These are phyloP conservation scores for Drosophila varians DNA, from an alignment of 1,140 invertebrate species.

Conservation along the genomic window DNA sequence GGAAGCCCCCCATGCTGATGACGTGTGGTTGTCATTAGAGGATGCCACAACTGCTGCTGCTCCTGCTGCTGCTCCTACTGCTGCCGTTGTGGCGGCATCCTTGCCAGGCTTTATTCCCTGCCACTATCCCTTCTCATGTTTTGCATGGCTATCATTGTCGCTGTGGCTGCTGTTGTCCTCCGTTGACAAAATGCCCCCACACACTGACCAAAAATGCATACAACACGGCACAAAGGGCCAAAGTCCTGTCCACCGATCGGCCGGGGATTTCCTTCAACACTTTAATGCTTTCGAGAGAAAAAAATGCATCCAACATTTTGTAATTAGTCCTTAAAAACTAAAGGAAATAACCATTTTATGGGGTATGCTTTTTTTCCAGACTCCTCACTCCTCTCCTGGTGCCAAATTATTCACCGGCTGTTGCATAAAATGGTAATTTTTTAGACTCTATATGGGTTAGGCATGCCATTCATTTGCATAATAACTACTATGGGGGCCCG, in stretches of 20 bases:
- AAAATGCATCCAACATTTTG: neutral
- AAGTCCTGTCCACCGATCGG: neutral
- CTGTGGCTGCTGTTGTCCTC: constrained; percentile 24
- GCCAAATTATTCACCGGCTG: constrained; percentile 48
- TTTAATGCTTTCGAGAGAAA: neutral
- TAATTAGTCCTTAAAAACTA: neutral
- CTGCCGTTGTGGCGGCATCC: constrained; percentile 47
- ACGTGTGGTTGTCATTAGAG: constrained; percentile 79
- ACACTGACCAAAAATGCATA: constrained; percentile 72
- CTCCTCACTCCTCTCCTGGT: constrained; percentile 1
- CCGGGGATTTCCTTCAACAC: constrained; percentile 29
- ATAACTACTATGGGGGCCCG: constrained; percentile 21
- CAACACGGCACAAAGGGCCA: constrained; percentile 57
- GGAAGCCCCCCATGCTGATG: constrained; percentile 53
- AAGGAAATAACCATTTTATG: neutral
- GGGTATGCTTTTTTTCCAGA: neutral
- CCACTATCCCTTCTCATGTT: constrained; percentile 51
- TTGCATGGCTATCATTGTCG: constrained; percentile 61
- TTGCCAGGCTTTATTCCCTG: neutral
- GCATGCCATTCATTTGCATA: constrained; percentile 47
- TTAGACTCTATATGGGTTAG: constrained; percentile 39
- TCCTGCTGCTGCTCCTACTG: constrained; percentile 39
- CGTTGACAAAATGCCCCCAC: constrained; percentile 59
- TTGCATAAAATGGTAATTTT: constrained; percentile 54
- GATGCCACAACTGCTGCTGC: constrained; percentile 56